Evolutionary conservation across 2,113 vertebrate species (phyloP).

Genomic region (Sardina pilchardus): DNA sequence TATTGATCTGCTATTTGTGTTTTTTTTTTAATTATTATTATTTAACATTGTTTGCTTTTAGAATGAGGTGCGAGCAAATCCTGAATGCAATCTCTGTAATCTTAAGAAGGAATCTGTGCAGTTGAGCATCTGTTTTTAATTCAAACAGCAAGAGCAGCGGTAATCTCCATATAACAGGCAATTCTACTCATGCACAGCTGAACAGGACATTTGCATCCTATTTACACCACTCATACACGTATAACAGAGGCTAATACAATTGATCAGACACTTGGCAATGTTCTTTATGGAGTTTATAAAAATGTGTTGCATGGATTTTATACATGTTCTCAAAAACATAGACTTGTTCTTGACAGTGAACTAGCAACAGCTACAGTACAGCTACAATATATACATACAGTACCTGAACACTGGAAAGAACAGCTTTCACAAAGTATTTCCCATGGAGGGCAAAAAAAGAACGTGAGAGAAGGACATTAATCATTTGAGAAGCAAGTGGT

Average conservation of each 20-base stretch:
- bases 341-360: neutral
- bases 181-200: neutral
- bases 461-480: neutral
- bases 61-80: neutral
- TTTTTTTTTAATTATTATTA: too few relatives aligned
- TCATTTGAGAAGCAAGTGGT: neutral
- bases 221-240: neutral
- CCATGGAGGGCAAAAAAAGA: neutral
- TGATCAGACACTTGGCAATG: neutral
- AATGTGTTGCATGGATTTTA: neutral
- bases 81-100: neutral
- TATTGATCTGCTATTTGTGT: neutral
- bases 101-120: neutral
- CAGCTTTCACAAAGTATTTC: neutral
- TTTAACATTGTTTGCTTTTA: neutral
- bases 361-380: neutral
- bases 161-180: neutral
- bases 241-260: neutral
- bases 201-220: neutral
- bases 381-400: conserved; percentile 6
- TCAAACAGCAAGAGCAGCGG: neutral
- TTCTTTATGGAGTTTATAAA: neutral
- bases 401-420: neutral
- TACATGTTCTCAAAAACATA: neutral
- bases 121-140: neutral